Evolutionary conservation across 2,113 vertebrate species (phyloP).

Genomic region (Todiramphus saurophagus): DNA sequence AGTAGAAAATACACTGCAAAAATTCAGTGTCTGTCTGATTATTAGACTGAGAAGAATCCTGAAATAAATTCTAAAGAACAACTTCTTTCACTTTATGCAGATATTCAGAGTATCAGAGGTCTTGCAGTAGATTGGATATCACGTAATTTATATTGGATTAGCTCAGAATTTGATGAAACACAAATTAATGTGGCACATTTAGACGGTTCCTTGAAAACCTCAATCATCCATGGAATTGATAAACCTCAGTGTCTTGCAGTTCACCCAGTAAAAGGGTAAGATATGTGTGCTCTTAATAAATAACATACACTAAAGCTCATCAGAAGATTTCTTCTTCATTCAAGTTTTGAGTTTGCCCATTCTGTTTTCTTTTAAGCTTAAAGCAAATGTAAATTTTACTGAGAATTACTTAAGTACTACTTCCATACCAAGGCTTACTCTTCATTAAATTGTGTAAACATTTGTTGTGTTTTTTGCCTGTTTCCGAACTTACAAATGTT

Average conservation of each 20-base stretch:
- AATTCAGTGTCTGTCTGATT: not conserved
- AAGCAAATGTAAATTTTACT: not conserved
- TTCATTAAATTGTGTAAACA: not conserved
- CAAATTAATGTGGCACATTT: constrained; percentile 97
- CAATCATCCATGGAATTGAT: constrained; percentile 97
- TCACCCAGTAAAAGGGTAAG: constrained; percentile 96
- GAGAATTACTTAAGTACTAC: not conserved
- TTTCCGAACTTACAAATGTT: not conserved
- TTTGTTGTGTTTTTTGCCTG: not conserved
- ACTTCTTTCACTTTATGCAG: constrained; percentile 76
- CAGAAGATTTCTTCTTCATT: not conserved
- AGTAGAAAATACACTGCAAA: not conserved
- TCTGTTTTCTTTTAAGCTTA: not conserved
- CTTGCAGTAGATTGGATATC: constrained; percentile 97
- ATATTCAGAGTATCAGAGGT: constrained; percentile 92
- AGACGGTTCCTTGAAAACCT: constrained; percentile 97
- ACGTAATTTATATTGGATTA: constrained; percentile 98
- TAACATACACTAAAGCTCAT: not conserved
- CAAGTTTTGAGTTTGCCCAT: not conserved
- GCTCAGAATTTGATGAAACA: constrained; percentile 97
- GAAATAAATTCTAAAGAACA: not conserved
- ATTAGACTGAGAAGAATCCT: not conserved
- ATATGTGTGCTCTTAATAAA: constrained; percentile 20
- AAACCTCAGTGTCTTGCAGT: constrained; percentile 93
- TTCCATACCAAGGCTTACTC: not conserved